Evolutionary conservation across 2,797 vertebrate species (phyloP).

Genomic region (Acipenser ruthenus): DNA sequence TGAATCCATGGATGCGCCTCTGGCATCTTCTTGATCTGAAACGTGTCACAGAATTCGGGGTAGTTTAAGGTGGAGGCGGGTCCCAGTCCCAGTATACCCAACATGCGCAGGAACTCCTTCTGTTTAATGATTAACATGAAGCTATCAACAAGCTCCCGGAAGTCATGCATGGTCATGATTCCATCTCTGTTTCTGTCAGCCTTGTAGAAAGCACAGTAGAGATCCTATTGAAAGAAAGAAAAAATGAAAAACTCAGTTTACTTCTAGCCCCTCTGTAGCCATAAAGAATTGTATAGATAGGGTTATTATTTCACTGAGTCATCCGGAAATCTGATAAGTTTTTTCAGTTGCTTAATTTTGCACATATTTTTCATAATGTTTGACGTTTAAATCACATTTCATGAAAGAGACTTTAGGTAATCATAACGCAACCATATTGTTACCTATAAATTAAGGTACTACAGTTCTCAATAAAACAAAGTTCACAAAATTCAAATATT

Average conservation of each 20-base stretch:
- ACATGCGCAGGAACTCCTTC: constrained; percentile 43
- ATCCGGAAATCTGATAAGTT: too few relatives aligned
- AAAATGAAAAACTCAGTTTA: neutral
- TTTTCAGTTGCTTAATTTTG: too few relatives aligned
- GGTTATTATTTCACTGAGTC: too few relatives aligned
- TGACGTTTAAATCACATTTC: too few relatives aligned
- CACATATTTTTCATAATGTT: too few relatives aligned
- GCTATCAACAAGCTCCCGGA: constrained; percentile 42
- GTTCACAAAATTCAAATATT: too few relatives aligned
- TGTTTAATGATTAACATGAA: constrained; percentile 44
- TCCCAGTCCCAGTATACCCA: constrained; percentile 48
- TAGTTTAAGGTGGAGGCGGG: constrained; percentile 45
- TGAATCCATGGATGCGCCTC: constrained; percentile 8
- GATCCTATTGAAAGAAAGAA: constrained; percentile 40
- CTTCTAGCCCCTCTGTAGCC: too few relatives aligned
- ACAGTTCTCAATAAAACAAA: too few relatives aligned
- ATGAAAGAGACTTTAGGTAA: too few relatives aligned
- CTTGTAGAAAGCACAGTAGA: constrained; percentile 53
- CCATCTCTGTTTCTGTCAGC: constrained; percentile 54
- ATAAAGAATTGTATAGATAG: too few relatives aligned
- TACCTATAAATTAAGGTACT: too few relatives aligned
- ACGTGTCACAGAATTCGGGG: constrained; percentile 45
- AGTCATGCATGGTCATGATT: constrained; percentile 43
- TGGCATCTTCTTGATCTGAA: constrained; percentile 32
- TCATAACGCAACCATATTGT: too few relatives aligned